Base-by-base conservation (phyloP, 2,113 vertebrate species). In the Rhinolophus sinicus region DNA sequence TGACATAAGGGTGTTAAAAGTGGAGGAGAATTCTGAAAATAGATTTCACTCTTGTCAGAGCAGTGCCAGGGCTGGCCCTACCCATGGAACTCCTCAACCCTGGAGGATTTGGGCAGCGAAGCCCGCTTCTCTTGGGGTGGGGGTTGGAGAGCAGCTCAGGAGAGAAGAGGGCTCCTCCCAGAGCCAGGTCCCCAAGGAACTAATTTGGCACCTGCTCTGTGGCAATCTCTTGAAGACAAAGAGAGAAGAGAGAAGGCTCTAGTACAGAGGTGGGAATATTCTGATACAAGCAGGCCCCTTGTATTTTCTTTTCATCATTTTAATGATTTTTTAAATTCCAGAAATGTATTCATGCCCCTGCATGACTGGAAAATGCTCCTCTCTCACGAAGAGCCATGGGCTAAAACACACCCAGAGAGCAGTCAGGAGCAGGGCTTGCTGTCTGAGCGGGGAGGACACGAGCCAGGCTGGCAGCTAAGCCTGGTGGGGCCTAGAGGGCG, bases 1-100 rank as follows among this genome's bases (percentile, higher is more conserved):
- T 97, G 96, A 95, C 95, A 92, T 76, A 15, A 96, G 88, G 80
- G 70, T 94, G 88, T 96, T 97, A 94, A 93, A 97, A 90, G 88
- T 38, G 9, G 87, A 93, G 19, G 81, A 70, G 89, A 84, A 33
- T 22, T 83, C 95, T 87, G 47, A 94, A 97, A 97, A 97, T 97
- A 97, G 96, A 88, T 67, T 50, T 90, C 24, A 5, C 77, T 73
- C 69, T 58, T 85, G 78, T 85, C 90, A 93, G 91, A 65, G 70
- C 8, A 15, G 77, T 58, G 67, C 97, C 93, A 85, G 84, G 60
- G 5, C 76, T 88, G 93, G 78, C 75, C 90, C 62, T 11, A 83
- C 47, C 85, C 47, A 1, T 4, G 73, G 70, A 58, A 35, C 44
- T 38, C 40, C 85, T 38, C 3, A 1, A 44, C 72, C 76, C 72